Evolutionary conservation across 2,797 vertebrate species (phyloP), one percentile per base, ranked within the genome.

Genomic region (Parambassis ranga): DNA sequence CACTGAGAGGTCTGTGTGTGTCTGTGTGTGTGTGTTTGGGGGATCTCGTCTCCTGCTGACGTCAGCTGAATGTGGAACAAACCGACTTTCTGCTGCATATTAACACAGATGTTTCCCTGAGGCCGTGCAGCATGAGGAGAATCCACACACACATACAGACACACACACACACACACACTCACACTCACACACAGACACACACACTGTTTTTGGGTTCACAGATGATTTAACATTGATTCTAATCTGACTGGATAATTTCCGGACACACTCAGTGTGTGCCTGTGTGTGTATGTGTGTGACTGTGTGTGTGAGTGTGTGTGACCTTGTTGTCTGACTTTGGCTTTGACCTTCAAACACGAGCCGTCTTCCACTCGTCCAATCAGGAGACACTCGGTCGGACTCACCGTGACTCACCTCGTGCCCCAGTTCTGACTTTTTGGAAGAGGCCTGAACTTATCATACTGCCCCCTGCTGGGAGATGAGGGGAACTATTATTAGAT

Each of bases 81-180:
- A 53, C 39, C 55, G 6, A 16, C 28, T 36, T 47, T 36, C 38
- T 68, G 33, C 62, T 64, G 68, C 58, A 61, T 71, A 65, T 65
- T 70, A 57, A 62, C 65, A 65, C 76, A 74, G 55, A 65, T 78
- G 68, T 82, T 82, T 62, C 61, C 71, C 68, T 10, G 61, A 75
- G 59, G 74, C 62, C 20, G 13, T 61, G 72, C 69, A 67, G 72
- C 38, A 39, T 5, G 19, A 27, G 4, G 7, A 11, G 13, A 22
- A n/a, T 22, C 13, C 46, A 5, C 51, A 18, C 35, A 37, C 49
- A 27, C 37, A 35, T 35, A 28, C 23, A 11, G 18, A 30, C 22
- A 19, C 3, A 13, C 18, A 8, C 46, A 35, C 46, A 44, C 47
- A 28, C 58, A 48, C 50, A 23, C 37, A 61, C 27, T 35, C 49